phyloP scores from a whole-genome alignment of 2,113 vertebrate species.

The Aix galericulata region DNA sequence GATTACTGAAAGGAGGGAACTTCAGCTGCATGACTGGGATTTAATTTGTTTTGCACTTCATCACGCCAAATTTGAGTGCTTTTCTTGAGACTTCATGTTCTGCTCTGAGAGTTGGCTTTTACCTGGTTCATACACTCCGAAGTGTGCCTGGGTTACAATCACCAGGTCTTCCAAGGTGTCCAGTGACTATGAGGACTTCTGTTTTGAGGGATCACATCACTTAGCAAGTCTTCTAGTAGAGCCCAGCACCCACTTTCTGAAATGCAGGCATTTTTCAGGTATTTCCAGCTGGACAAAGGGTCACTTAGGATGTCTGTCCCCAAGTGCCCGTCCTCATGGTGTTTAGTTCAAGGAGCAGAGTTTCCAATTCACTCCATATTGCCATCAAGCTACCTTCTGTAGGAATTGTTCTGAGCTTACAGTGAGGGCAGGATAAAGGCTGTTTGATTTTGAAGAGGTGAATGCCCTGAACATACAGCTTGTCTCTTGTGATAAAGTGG shows the following conservation, averaged over 20 bases:
- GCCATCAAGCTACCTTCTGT: background rate
- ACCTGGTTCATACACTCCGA: slow-evolving; percentile 5
- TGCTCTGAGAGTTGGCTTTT: background rate
- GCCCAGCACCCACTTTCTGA: background rate
- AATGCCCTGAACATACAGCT: background rate
- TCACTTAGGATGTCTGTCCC: background rate
- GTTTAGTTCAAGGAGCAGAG: background rate
- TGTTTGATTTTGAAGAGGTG: background rate
- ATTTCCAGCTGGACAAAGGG: background rate
- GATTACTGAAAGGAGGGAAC: background rate
- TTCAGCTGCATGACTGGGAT: background rate
- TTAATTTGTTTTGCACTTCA: slow-evolving; percentile 12
- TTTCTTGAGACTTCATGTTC: slow-evolving; percentile 22
- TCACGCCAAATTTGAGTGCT: slow-evolving; percentile 18
- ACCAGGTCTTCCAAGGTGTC: slow-evolving; percentile 7
- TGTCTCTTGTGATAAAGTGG: background rate
- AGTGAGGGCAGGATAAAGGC: background rate
- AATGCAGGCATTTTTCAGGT: background rate
- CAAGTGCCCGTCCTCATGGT: background rate
- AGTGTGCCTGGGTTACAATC: background rate
- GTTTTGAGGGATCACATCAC: background rate
- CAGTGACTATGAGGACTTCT: background rate
- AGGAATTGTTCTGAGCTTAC: background rate
- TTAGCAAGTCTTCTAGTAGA: background rate
- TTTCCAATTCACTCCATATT: background rate